These are phyloP conservation scores for Clostera curtula DNA, from an alignment of 2,888 invertebrate species.

Conservation along the genomic window DNA sequence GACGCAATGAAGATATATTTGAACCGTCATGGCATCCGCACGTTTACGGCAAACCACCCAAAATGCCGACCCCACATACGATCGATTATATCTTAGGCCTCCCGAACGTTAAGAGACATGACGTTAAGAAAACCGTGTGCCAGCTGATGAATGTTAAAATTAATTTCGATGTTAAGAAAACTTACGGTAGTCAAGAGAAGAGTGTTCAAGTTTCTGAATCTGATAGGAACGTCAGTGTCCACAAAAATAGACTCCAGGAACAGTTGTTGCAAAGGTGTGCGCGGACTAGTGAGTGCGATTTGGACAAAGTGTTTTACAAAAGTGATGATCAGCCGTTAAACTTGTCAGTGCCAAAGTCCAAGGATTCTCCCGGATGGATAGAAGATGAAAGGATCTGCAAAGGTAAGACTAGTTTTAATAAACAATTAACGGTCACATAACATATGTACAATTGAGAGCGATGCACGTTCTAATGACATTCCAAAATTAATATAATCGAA, in stretches of 20 bases:
- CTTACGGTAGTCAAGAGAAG: constrained; percentile 29
- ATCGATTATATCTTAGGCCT: constrained; percentile 90
- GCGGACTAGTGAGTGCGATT: constrained; percentile 53
- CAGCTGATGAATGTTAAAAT: constrained; percentile 55
- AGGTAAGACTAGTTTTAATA: constrained; percentile 42
- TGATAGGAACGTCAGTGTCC: constrained; percentile 45
- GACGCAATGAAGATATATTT: constrained; percentile 19
- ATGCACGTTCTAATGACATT: no score
- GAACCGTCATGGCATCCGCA: constrained; percentile 89
- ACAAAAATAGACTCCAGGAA: constrained; percentile 61
- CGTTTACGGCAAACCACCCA: constrained; percentile 88
- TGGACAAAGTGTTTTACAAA: constrained; percentile 41
- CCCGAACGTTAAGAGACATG: constrained; percentile 35
- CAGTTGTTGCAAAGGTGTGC: constrained; percentile 56
- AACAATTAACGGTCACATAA: no score
- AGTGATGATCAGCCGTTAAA: constrained; percentile 74
- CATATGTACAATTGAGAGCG: no score
- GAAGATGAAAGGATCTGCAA: constrained; percentile 49
- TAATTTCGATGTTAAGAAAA: constrained; percentile 41
- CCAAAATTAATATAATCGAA: no score
- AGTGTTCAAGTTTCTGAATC: constrained; percentile 61
- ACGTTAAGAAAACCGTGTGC: constrained; percentile 37
- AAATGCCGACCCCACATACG: constrained; percentile 88
- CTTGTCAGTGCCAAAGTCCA: constrained; percentile 74
- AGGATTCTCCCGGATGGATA: constrained; percentile 46